phyloP scores from a whole-genome alignment of 2,888 invertebrate species.

The Pandemis cinnamomeana region DNA sequence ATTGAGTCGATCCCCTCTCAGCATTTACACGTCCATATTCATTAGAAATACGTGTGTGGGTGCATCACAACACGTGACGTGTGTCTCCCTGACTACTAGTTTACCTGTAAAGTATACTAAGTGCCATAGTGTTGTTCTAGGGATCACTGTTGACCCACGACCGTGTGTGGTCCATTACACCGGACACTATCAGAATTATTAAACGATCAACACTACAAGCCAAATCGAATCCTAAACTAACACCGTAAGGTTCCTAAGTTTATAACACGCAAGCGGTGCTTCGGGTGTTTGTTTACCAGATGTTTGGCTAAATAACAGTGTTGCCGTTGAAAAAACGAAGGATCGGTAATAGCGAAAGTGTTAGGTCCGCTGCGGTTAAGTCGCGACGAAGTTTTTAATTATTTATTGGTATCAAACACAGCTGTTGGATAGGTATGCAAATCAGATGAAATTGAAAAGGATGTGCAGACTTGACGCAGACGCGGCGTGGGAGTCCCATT shows the following conservation, averaged over 20 bases:
- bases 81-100: constrained; percentile 72
- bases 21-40: constrained; percentile 39
- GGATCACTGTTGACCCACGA: constrained; percentile 75
- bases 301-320: constrained; percentile 70
- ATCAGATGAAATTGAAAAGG: constrained; percentile 73
- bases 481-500: constrained; percentile 79
- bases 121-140: constrained; percentile 81
- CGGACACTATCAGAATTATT: constrained; percentile 48
- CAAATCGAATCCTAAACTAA: constrained; percentile 55
- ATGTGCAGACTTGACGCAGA: constrained; percentile 69
- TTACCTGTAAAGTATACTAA: constrained; percentile 82
- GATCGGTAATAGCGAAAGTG: constrained; percentile 76
- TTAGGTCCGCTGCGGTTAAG: constrained; percentile 72
- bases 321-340: constrained; percentile 69
- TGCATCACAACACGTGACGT: constrained; percentile 62
- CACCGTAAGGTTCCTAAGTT: constrained; percentile 49
- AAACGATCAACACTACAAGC: constrained; percentile 44
- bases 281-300: constrained; percentile 47
- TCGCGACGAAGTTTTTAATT: constrained; percentile 62
- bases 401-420: constrained; percentile 49
- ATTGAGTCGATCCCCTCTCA: constrained; percentile 30
- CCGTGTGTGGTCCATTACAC: constrained; percentile 79
- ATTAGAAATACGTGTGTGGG: constrained; percentile 42
- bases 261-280: constrained; percentile 39
- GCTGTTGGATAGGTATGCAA: constrained; percentile 67